Conservation (phyloP, 2,888 invertebrate species). For the Petrophora chlorosata region DNA sequence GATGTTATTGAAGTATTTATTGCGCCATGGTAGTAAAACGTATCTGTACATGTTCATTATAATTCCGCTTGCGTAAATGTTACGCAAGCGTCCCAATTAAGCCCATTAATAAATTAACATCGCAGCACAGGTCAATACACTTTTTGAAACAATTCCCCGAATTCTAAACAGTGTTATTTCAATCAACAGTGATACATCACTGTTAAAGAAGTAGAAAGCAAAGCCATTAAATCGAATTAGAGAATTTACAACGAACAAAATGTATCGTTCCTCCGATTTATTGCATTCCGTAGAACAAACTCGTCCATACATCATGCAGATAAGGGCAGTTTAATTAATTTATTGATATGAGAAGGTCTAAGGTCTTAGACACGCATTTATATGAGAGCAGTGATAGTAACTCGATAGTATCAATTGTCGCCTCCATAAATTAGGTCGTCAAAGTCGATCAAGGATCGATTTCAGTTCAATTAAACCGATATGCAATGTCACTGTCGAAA, state of each 20-base stretch:
- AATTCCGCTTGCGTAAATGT: slow-evolving; percentile 2
- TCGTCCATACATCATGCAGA: slow-evolving; percentile 31
- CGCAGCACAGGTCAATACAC: neutral
- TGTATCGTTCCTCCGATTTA: slow-evolving; percentile 32
- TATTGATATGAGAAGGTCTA: slow-evolving; percentile 48
- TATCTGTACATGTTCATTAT: slow-evolving; percentile 7
- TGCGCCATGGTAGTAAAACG: too few relatives aligned
- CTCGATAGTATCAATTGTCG: slow-evolving; percentile 27
- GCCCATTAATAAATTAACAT: slow-evolving; percentile 14
- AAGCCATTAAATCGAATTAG: slow-evolving; percentile 32
- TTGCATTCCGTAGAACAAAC: slow-evolving; percentile 28
- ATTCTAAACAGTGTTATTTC: slow-evolving; percentile 21
- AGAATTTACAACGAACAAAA: slow-evolving; percentile 34
- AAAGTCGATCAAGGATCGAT: too few relatives aligned
- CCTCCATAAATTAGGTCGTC: too few relatives aligned
- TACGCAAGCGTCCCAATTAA: slow-evolving; percentile 15
- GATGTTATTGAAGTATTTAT: too few relatives aligned
- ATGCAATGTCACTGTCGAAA: too few relatives aligned
- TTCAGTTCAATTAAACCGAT: too few relatives aligned
- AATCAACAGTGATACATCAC: slow-evolving; percentile 23
- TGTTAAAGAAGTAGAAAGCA: slow-evolving; percentile 28
- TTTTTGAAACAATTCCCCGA: slow-evolving; percentile 20
- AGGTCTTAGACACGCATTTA: slow-evolving; percentile 45
- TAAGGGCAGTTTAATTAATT: slow-evolving; percentile 57
- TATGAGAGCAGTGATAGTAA: slow-evolving; percentile 37